A percentile compares a stretch with the other conserved stretches of the same genome.
Conservation (phyloP, 2,797 vertebrate genomes). For the Myoxocephalus aenaeus region DNA sequence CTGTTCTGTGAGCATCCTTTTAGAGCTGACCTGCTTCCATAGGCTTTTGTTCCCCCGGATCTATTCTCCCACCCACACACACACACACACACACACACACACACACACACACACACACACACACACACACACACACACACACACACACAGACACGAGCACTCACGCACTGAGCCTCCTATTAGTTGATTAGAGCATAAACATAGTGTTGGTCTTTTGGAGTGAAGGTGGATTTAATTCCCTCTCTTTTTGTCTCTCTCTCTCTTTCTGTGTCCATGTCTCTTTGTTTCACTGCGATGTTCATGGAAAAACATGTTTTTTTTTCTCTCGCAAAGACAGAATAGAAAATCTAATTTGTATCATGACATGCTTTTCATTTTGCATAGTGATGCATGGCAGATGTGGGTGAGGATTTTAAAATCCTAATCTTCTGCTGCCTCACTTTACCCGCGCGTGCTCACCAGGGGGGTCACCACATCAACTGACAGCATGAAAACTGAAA, state of each 20-base stretch:
- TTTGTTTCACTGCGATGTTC: slow-evolving; percentile 7
- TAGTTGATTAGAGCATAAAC: slow-evolving; percentile 58
- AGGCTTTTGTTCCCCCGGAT: slow-evolving; percentile 67
- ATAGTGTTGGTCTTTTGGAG: slow-evolving; percentile 24
- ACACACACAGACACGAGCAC: slow-evolving; percentile 21
- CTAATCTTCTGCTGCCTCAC: slow-evolving; percentile 66
- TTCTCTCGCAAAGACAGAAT: slow-evolving; percentile 10
- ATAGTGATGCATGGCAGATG: slow-evolving; percentile 66
- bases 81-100: slow-evolving; percentile 33
- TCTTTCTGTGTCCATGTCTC: neutral
- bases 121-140: slow-evolving; percentile 27
- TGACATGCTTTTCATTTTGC: slow-evolving; percentile 43
- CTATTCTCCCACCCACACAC: slow-evolving; percentile 26
- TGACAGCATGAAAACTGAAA: slow-evolving; percentile 36
- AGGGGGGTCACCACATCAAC: slow-evolving; percentile 39
- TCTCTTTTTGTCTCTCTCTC: slow-evolving; percentile 2
- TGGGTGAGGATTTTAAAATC: slow-evolving; percentile 64
- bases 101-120: neutral
- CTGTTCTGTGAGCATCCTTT: slow-evolving; percentile 69
- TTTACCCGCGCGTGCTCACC: slow-evolving; percentile 45
- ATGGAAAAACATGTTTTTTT: slow-evolving; percentile 33
- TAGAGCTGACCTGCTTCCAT: slow-evolving; percentile 69
- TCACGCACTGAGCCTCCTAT: slow-evolving; percentile 44
- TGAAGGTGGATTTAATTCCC: slow-evolving; percentile 14
- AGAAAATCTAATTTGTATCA: slow-evolving; percentile 28